Conservation (phyloP, 2,113 vertebrate genomes). For the Zosterops japonicus region DNA sequence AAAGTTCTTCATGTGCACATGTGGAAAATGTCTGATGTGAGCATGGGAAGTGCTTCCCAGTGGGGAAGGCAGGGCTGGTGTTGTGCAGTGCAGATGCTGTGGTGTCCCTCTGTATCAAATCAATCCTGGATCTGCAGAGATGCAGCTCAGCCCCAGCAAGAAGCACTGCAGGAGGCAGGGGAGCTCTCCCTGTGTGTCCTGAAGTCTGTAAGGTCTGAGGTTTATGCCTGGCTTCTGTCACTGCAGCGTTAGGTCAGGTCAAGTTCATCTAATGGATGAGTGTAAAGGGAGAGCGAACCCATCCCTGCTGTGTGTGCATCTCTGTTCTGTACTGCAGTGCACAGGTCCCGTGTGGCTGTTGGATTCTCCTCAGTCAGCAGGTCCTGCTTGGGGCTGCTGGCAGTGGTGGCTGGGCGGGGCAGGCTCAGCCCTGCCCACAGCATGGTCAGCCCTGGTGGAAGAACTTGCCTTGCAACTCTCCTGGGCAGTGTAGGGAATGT, state of each 20-base stretch:
- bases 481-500: not conserved
- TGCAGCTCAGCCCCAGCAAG: fast-evolving
- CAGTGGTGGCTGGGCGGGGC: fast-evolving
- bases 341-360: not conserved
- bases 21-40: not conserved
- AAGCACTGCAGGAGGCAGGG: not conserved
- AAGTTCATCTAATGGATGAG: not conserved
- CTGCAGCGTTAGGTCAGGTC: not conserved
- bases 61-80: fast-evolving
- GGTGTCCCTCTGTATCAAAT: not conserved
- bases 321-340: not conserved
- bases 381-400: not conserved
- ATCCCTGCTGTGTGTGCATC: not conserved
- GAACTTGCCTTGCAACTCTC: not conserved
- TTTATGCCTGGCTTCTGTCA: not conserved
- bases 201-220: not conserved
- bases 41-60: not conserved
- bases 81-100: not conserved
- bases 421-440: not conserved
- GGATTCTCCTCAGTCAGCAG: not conserved
- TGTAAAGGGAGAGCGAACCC: not conserved
- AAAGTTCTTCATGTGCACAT: not conserved
- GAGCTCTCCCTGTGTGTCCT: not conserved
- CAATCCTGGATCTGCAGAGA: fast-evolving
- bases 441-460: not conserved